Evolutionary conservation across 2,888 invertebrate species (phyloP).

Genomic region (Bugulina stolonifera): DNA sequence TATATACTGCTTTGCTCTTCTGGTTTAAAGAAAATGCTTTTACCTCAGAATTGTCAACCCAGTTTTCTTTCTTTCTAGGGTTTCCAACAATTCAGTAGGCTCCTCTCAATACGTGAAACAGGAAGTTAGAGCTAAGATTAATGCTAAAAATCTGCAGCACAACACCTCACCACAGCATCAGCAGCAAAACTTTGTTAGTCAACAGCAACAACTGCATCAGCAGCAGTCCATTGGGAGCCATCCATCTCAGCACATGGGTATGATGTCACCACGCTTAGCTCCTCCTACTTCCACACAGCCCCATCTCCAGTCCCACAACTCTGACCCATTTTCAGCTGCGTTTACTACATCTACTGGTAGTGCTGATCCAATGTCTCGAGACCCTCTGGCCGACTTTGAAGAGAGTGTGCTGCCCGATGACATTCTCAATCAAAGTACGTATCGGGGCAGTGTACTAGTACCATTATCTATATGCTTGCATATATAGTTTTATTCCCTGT

Average conservation of each 20-base stretch:
- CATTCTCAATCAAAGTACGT: slow-evolving; percentile 19
- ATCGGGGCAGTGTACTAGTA: background rate
- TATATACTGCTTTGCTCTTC: too few relatives aligned
- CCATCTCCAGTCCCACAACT: background rate
- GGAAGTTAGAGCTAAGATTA: background rate
- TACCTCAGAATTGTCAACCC: too few relatives aligned
- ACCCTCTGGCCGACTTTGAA: background rate
- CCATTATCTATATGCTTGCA: too few relatives aligned
- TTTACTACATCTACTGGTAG: background rate
- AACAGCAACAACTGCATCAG: background rate
- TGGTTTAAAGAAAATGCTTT: too few relatives aligned
- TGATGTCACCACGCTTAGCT: slow-evolving; percentile 11
- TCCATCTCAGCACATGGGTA: background rate
- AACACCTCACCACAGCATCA: slow-evolving; percentile 4
- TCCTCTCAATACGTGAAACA: slow-evolving; percentile 13
- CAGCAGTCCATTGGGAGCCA: background rate
- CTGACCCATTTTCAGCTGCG: background rate
- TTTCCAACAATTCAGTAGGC: background rate
- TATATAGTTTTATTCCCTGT: too few relatives aligned
- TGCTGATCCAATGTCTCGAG: too few relatives aligned
- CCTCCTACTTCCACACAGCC: background rate
- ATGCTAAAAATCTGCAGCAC: background rate
- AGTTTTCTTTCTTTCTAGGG: too few relatives aligned
- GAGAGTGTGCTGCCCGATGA: slow-evolving; percentile 21
- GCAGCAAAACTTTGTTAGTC: background rate